Evolutionary conservation across 2,113 vertebrate species (phyloP), one percentile per base, ranked within the genome.

Genomic region (Chrysochloris asiatica): DNA sequence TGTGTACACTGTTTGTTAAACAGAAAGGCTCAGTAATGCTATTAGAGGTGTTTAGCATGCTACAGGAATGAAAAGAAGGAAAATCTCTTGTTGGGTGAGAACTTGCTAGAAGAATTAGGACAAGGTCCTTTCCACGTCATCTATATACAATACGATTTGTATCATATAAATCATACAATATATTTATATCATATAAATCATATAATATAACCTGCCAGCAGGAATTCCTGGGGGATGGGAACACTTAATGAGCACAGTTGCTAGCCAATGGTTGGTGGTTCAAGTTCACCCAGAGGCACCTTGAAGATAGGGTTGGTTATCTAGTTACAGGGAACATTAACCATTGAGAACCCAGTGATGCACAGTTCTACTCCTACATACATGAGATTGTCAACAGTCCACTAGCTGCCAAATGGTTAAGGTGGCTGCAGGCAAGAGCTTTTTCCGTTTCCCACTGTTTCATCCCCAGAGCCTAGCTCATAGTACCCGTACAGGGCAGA

Each of bases 31-130:
- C n/a, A 59, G 24, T 65, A 61, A 10, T 6, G 4, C n/a, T n/a
- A n/a, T 69, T 30, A 16, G 30, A 28, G 6, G 8, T 54, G 9
- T 0, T 21, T 36, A 16, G 36, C 0, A 0, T 50, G 48, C 41
- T 33, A 3, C 16, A 83, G 65, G 8, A 71, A 52, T 28, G 11
- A 4, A 13, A 50, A 21, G n/a, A 61, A 65, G 30, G 38, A 50
- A 91, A 50, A 71, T 50, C 16, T 79, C 26, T 12, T 6, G 0
- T 4, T 54, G 4, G 30, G 38, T 71, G 33, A 71, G 16, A 24
- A 17, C 0, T 5, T 19, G 9, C 6, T 36, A 13, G 38, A 67
- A 8, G 12, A 43, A 26, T 41, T 56, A 7, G 10, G 26, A 9
- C 14, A 63, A 43, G 82, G 28, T 26, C 12, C 13, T 87, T 81